Percentiles rank a stretch among this genome's conserved stretches.
Evolutionary conservation across 1,140 invertebrate species (phyloP).

Genomic region (Schlechtendalia chinensis): DNA sequence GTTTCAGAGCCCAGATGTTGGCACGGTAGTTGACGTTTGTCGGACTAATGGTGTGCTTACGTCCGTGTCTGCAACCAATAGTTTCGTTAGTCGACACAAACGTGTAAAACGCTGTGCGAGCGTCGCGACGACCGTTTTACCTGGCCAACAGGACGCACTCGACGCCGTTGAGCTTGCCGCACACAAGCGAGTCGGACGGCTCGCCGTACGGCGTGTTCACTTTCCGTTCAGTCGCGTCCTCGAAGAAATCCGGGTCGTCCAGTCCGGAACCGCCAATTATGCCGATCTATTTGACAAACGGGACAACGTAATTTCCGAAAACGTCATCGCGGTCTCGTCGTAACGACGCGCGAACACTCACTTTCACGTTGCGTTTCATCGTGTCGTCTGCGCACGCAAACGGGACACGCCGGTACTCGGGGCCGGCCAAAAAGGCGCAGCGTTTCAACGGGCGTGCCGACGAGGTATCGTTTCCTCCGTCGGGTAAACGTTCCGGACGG

Average conservation of each 20-base stretch:
- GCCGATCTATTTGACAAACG: constrained; percentile 68
- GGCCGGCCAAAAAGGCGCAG: too few species aligned
- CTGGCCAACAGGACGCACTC: constrained; percentile 78
- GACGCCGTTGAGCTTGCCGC: constrained; percentile 74
- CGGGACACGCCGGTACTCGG: too few species aligned
- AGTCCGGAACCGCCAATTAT: constrained; percentile 95
- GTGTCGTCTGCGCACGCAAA: too few species aligned
- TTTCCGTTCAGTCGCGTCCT: constrained; percentile 64
- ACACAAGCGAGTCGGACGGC: constrained; percentile 78
- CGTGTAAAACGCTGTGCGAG: too few species aligned
- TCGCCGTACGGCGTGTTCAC: constrained; percentile 80
- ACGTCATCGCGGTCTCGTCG: too few species aligned
- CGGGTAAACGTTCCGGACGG: too few species aligned
- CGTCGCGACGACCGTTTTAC: constrained; percentile 53
- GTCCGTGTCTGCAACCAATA: constrained; percentile 71
- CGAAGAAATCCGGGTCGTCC: constrained; percentile 79
- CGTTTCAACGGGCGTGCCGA: too few species aligned
- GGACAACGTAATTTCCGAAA: too few species aligned
- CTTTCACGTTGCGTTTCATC: too few species aligned
- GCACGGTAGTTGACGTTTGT: constrained; percentile 91
- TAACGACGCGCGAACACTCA: too few species aligned
- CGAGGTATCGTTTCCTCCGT: too few species aligned
- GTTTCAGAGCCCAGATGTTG: constrained; percentile 90
- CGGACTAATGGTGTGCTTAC: constrained; percentile 78
- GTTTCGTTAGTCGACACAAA: background rate